Evolutionary conservation across 2,888 invertebrate genomes (phyloP).

Genomic region (Microdon myrmicae): DNA sequence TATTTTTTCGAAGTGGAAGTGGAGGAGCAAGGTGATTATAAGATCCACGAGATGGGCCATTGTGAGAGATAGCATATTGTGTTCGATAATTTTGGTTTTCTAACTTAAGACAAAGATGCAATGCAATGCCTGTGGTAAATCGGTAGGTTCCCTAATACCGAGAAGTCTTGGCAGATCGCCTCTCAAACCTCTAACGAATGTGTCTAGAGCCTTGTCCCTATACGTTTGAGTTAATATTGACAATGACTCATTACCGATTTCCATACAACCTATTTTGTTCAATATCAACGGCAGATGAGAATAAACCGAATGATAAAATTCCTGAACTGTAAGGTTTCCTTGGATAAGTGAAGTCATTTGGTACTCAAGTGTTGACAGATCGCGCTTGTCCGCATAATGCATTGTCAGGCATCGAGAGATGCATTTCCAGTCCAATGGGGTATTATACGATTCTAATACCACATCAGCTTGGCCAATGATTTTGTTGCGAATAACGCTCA

Average conservation of each 20-base stretch:
- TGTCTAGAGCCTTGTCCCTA: conserved; percentile 19
- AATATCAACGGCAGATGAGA: conserved; percentile 25
- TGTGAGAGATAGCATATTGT: too few species aligned
- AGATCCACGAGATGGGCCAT: too few species aligned
- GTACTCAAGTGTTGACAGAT: conserved; percentile 44
- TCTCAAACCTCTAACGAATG: conserved; percentile 26
- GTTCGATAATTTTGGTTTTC: conserved; percentile 7
- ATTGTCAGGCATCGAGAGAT: conserved; percentile 32
- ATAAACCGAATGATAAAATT: conserved; percentile 51
- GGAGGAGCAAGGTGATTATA: too few species aligned
- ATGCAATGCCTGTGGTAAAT: conserved; percentile 22
- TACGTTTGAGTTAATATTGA: conserved; percentile 11
- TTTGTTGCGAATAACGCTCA: too few species aligned
- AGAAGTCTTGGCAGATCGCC: conserved; percentile 43
- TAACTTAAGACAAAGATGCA: conserved; percentile 13
- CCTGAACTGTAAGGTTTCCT: conserved; percentile 27
- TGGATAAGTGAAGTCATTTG: conserved; percentile 35
- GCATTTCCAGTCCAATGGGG: too few species aligned
- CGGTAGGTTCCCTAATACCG: conserved; percentile 24
- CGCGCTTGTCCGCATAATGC: conserved; percentile 47
- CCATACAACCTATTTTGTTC: conserved; percentile 19
- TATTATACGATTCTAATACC: too few species aligned
- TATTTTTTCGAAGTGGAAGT: too few species aligned
- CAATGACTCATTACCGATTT: conserved; percentile 9
- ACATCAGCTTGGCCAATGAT: too few species aligned